Percentiles rank a stretch among this genome's conserved stretches.
Evolutionary conservation across 2,888 invertebrate genomes (phyloP).

Genomic region (Melinaea marsaeus): DNA sequence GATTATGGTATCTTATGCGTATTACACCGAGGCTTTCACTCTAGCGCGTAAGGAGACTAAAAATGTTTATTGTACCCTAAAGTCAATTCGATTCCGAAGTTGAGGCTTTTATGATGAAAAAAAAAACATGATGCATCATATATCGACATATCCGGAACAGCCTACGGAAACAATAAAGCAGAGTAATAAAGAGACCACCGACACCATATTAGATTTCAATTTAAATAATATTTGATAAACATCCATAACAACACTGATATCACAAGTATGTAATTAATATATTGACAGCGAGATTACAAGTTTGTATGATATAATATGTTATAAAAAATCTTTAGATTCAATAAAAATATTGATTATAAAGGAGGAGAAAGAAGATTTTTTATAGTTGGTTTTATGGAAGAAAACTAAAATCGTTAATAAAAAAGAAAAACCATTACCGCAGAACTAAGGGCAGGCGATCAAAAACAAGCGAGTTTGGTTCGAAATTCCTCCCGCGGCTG

Average conservation of each 20-base stretch:
- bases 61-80: constrained; percentile 54
- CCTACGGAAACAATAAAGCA: no score
- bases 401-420: background rate
- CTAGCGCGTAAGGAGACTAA: constrained; percentile 42
- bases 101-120: background rate
- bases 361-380: no score
- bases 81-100: constrained; percentile 45
- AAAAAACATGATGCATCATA: background rate
- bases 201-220: no score
- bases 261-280: no score
- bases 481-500: constrained; percentile 30
- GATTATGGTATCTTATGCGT: constrained; percentile 8
- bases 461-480: constrained; percentile 26
- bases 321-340: no score
- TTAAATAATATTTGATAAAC: no score
- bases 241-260: no score
- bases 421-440: constrained; percentile 2
- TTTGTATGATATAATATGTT: no score
- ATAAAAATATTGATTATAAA: no score
- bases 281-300: no score
- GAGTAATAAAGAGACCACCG: no score
- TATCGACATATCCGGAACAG: no score
- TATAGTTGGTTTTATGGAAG: background rate
- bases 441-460: constrained; percentile 12
- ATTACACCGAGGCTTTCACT: constrained; percentile 6